These are phyloP conservation scores for Polydrusus tereticollis DNA, from an alignment of 2,888 invertebrate genomes.

Conservation along the genomic window DNA sequence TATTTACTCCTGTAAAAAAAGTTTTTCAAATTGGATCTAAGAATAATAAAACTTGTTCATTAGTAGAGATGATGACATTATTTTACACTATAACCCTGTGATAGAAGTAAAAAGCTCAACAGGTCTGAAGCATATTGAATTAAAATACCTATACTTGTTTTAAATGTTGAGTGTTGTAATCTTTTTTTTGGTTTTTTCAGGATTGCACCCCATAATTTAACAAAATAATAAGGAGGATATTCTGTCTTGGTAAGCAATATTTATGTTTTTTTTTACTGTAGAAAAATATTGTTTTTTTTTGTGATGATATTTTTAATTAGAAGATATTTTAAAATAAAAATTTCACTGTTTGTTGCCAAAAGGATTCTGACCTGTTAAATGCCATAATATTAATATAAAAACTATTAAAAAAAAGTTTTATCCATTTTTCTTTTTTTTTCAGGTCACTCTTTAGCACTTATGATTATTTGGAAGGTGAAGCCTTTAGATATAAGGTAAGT, in stretches of 20 bases:
- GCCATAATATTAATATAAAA: neutral
- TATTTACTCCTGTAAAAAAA: no score
- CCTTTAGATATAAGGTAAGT: neutral
- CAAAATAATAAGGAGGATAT: no score
- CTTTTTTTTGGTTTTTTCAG: neutral
- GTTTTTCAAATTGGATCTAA: neutral
- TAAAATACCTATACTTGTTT: neutral
- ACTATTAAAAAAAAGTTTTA: neutral
- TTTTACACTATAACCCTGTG: constrained; percentile 49
- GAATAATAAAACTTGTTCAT: constrained; percentile 10
- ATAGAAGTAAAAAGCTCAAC: constrained; percentile 56
- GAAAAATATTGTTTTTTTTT: neutral
- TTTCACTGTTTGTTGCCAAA: constrained; percentile 53
- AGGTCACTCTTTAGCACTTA: neutral
- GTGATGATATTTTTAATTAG: neutral
- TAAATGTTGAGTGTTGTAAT: neutral
- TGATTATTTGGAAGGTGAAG: neutral
- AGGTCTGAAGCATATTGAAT: constrained; percentile 53
- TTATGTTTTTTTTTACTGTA: no score
- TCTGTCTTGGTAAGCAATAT: no score
- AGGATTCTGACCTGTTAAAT: constrained; percentile 54
- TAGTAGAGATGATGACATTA: constrained; percentile 50
- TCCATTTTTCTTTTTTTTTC: neutral
- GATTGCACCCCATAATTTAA: no score
- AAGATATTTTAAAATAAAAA: constrained; percentile 3